Base-by-base conservation (phyloP, 2,113 vertebrate species). In the Dipodomys stephensi region DNA sequence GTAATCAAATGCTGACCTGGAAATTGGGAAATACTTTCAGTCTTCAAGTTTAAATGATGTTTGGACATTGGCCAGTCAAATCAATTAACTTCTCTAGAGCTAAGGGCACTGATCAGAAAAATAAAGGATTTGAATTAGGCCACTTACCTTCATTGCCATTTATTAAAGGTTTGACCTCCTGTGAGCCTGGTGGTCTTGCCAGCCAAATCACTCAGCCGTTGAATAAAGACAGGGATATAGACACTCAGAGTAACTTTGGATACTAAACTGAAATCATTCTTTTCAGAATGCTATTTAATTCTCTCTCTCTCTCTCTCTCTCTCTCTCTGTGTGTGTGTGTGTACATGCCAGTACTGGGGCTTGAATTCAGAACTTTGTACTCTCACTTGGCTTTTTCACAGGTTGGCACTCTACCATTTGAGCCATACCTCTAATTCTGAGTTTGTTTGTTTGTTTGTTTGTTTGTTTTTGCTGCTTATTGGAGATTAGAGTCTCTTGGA, bases 91-190 rank as follows among this genome's bases (percentile, higher is more conserved):
- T 94, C 62, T 94, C 39, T 80, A 27, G 64, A 81, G 62, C 65
- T 79, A 32, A 74, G 64, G 25, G n/a, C 2, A 27, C 32, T 92
- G 27, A 35, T 15, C 28, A 73, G 76, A 94, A 90, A 83, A 89
- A 74, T 60, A 46, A 65, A 94, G 44, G 10, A 19, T 71, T 90
- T 89, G 46, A 91, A 57, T 88, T 49, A 84, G 28, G 23, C 83
- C 72, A 77, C 8, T 39, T 72, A 53, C 22, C 53, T 49, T 72
- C 16, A 39, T 83, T 88, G 74, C 85, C 7, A 23, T 71, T 94
- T 82, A 81, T 19, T 84, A 69, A 93, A 23, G 73, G 27, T 62
- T 85, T 7, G 1, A 32, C 11, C 10, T 87, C 16, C 46, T 68
- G 62, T 0, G 35, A 83, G 76, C 32, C 10, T 62, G 25, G 28